Evolutionary conservation across 2,888 invertebrate species (phyloP), one percentile per base, ranked within the genome.

Genomic region (Drosophila yooni): DNA sequence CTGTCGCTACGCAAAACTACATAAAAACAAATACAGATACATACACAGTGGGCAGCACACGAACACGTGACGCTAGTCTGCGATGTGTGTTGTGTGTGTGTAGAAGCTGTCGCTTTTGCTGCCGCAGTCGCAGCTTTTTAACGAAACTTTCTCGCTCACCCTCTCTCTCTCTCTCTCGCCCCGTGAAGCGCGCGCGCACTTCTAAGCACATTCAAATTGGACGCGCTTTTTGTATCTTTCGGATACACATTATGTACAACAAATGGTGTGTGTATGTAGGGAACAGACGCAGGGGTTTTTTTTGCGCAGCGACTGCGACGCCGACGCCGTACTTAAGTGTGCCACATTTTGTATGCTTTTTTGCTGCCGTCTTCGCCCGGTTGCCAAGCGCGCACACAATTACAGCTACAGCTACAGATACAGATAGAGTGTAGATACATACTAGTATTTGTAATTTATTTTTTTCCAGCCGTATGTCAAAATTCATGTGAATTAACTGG

Each of bases 401-500:
- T 63, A 71, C 61, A 70, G 52, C 57, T 53, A 66, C 66, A 80
- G 57, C 51, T 46, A 59, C 54, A 78, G 31, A 6, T 3, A 46
- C 46, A 46, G 15, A 25, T 6, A 38, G 1, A 56, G 18, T 38
- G 56, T 56, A 29, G 40, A 65, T 70, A 80, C 57, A 78, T 68
- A 71, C 70, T 63, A 65, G 64, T 73, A 64, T 70, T 75, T 71
- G 62, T 58, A 65, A 52, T 78, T 68, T 66, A 73, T 64, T 38
- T 76, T 46, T 54, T 40, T 72, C 70, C 72, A 70, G 83, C 79
- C 71, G 82, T 83, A 79, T 85, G 88, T 81, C 85, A 75, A 88
- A 85, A 83, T 88, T 81, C 72, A 88, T 85, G 74, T 77, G 85
- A 83, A 85, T 88, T 88, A 83, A 85, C 77, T 77, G 79, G 62